Base-by-base conservation (phyloP, 2,113 vertebrate genomes). In the Dinomys branickii region DNA sequence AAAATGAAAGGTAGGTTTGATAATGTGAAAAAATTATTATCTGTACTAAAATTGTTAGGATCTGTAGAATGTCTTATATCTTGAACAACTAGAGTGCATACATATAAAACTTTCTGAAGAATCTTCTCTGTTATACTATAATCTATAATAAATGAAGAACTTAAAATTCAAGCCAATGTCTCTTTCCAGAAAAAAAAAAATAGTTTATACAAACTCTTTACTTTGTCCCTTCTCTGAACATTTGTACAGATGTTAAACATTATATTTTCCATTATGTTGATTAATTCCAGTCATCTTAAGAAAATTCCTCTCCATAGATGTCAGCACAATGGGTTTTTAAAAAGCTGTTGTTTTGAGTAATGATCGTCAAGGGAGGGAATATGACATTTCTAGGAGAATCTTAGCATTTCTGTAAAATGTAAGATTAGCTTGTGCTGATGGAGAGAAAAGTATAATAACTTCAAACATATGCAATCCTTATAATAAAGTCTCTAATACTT, bases 291-390 rank as follows among this genome's bases (percentile, higher is more conserved):
- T 67, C 91, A 94, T 96, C 56, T 82, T 85, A 84, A 95, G 65
- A 83, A 61, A 95, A 92, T 97, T 97, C 0, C 5, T 97, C 93
- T 96, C 75, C 35, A 30, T 96, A 33, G 96, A 95, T 56, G 77
- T 92, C 96, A 91, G 90, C 41, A 89, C 95, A 97, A 95, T 96
- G 91, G 94, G 94, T 63, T 94, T 83, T 95, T 97, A 56, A 97
- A 97, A 97, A 97, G 85, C 97, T 97, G 26, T 97, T 54, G 58
- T 97, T 98, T 93, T 96, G 97, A 98, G 83, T 89, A 92, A 98
- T 98, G 96, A 94, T 98, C 91, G 83, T 95, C 12, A 0, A 91
- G 95, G 90, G 96, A 98, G 94, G 61, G 94, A 94, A 84, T 88
- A 82, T 90, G 95, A 94, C 91, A 96, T 98, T 98, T 98, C 84